Conservation (phyloP, 2,113 vertebrate species). For the Hemicordylus capensis region DNA sequence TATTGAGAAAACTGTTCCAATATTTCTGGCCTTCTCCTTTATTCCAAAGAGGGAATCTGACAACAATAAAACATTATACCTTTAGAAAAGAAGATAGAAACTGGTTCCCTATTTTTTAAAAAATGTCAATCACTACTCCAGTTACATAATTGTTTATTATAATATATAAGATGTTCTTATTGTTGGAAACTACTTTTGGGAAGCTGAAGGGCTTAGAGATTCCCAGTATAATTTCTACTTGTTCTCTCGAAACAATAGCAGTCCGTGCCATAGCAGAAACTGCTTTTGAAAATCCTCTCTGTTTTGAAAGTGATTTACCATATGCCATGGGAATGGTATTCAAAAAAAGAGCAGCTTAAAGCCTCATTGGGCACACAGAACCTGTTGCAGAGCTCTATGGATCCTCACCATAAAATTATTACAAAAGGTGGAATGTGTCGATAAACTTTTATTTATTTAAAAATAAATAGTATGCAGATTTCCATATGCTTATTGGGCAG, state of each 20-base stretch:
- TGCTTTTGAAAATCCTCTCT: background rate
- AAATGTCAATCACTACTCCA: too few relatives aligned
- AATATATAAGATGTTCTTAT: background rate
- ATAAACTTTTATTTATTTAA: too few relatives aligned
- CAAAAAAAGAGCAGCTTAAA: background rate
- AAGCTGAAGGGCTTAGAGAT: too few relatives aligned
- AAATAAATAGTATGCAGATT: too few relatives aligned
- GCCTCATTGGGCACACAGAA: too few relatives aligned
- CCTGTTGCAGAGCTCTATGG: too few relatives aligned
- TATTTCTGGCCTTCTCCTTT: background rate
- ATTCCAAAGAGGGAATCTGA: background rate
- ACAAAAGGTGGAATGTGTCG: too few relatives aligned
- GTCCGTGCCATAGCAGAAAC: too few relatives aligned
- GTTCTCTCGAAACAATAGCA: background rate
- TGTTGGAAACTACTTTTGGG: background rate
- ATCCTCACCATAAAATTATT: too few relatives aligned
- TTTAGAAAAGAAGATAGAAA: background rate
- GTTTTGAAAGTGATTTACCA: background rate
- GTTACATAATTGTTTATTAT: background rate
- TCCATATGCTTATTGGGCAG: too few relatives aligned
- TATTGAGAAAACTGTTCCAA: background rate
- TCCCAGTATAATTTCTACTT: too few relatives aligned
- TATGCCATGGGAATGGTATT: background rate
- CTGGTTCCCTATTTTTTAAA: background rate
- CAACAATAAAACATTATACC: background rate